Base-by-base conservation (phyloP, 2,113 vertebrate species). In the Elgaria multicarinata region DNA sequence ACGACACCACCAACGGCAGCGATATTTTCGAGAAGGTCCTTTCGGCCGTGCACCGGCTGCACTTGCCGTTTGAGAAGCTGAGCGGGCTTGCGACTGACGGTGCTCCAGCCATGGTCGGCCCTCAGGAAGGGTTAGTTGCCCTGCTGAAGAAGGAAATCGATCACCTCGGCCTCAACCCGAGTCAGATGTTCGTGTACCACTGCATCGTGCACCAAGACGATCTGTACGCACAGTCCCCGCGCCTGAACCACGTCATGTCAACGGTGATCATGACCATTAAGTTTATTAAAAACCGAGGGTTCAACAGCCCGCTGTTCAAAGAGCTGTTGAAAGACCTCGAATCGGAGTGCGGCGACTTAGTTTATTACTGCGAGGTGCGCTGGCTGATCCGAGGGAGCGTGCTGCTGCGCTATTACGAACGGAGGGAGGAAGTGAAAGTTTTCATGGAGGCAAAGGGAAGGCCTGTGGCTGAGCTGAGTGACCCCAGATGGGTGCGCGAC, bases 171-270 rank as follows among this genome's bases (percentile, higher is more conserved):
- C 85, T 87, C 64, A 72, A 78, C 26, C 44, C 76, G 14, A 78
- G 44, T 50, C 10, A 78, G 24, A 50, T 50, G 26, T 26, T 78
- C 86, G 66, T 91, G 92, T 93, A 91, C 83, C 71, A 92, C 42
- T 91, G 87, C 58, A 94, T 91, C 77, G 92, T 89, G 83, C 90
- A 93, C 83, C 90, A 94, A 92, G 90, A 94, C 82, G 85, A 53
- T 89, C 86, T 90, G 33, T 93, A 24, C 86, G 89, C 77, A 84
- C 88, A 92, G 74, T 92, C 89, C 39, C 58, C 90, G 79, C 71
- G 33, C 80, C 84, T 92, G 69, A 85, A 86, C 44, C 82, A 85
- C 74, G 64, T 44, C 67, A 86, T 46, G n/a, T 79, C 84, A 78
- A 58, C 92, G 82, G 89, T 95, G 85, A 86, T 20, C 2, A 33